Conservation (phyloP, 2,113 vertebrate genomes). For the Grus americana region DNA sequence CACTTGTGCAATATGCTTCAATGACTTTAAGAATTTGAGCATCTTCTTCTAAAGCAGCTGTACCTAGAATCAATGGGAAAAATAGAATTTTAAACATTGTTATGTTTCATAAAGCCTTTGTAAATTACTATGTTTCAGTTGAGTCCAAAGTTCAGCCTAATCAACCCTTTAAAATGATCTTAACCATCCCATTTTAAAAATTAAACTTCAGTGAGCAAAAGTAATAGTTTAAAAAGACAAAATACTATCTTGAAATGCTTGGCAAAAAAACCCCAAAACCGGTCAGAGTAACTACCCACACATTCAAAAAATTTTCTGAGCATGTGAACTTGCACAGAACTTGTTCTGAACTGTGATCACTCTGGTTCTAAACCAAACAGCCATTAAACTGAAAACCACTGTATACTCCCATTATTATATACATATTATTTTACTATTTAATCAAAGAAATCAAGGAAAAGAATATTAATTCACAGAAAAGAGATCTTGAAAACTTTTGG, state of each 20-base stretch:
- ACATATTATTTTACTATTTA: neutral
- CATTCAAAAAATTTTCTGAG: neutral
- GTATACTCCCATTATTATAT: neutral
- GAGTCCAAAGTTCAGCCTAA: neutral
- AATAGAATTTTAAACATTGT: neutral
- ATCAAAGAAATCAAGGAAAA: neutral
- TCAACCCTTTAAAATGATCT: neutral
- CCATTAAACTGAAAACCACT: neutral
- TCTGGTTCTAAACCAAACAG: neutral
- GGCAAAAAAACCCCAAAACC: neutral
- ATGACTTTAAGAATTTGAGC: conserved; percentile 99
- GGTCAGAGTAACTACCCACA: neutral
- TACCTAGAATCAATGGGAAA: conserved; percentile 79
- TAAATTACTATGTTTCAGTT: neutral
- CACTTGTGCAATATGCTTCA: conserved; percentile 98
- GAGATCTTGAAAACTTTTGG: neutral
- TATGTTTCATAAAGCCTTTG: neutral
- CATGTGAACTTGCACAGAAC: neutral
- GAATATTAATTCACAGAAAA: neutral
- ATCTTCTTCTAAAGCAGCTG: conserved; percentile 96
- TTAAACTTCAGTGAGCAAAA: neutral
- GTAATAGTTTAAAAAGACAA: neutral
- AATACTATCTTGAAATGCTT: neutral
- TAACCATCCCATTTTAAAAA: neutral
- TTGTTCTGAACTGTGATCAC: neutral